These are phyloP conservation scores for Achroia grisella DNA, from an alignment of 1,140 invertebrate genomes.

Conservation along the genomic window DNA sequence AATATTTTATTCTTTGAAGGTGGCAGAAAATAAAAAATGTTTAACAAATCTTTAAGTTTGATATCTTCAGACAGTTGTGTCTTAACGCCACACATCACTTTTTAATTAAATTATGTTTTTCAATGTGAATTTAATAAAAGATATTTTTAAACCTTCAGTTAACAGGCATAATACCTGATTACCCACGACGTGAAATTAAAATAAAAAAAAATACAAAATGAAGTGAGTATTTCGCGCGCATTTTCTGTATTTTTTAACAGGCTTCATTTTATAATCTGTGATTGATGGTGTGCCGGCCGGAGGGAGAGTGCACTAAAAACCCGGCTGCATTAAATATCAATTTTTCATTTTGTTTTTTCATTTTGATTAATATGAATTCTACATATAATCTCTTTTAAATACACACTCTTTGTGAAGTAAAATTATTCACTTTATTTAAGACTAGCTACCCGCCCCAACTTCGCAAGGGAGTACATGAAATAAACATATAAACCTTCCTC, in stretches of 20 bases:
- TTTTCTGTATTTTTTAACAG: constrained; percentile 11
- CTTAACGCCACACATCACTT: not conserved
- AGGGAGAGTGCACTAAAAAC: constrained; percentile 11
- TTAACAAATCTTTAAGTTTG: too few relatives aligned
- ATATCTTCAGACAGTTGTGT: too few relatives aligned
- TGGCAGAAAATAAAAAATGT: too few relatives aligned
- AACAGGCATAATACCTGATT: constrained; percentile 10
- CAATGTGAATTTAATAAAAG: not conserved
- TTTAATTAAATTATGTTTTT: constrained; percentile 1
- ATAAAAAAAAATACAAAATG: constrained; percentile 4
- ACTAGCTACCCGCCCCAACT: too few relatives aligned
- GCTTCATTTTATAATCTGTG: constrained; percentile 6
- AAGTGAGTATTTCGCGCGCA: constrained; percentile 7
- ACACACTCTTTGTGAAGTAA: not conserved
- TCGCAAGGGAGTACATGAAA: too few relatives aligned
- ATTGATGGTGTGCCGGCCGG: constrained; percentile 10
- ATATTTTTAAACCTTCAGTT: constrained; percentile 6
- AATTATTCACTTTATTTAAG: too few relatives aligned
- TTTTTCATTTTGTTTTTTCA: constrained; percentile 13
- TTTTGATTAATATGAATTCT: constrained; percentile 10
- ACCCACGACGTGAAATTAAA: not conserved
- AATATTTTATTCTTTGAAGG: too few relatives aligned
- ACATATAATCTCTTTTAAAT: not conserved
- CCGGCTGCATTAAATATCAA: constrained; percentile 13
- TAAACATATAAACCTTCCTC: too few relatives aligned